phyloP scores from a whole-genome alignment of 2,113 vertebrate species.

The Ceyx melanurus region DNA sequence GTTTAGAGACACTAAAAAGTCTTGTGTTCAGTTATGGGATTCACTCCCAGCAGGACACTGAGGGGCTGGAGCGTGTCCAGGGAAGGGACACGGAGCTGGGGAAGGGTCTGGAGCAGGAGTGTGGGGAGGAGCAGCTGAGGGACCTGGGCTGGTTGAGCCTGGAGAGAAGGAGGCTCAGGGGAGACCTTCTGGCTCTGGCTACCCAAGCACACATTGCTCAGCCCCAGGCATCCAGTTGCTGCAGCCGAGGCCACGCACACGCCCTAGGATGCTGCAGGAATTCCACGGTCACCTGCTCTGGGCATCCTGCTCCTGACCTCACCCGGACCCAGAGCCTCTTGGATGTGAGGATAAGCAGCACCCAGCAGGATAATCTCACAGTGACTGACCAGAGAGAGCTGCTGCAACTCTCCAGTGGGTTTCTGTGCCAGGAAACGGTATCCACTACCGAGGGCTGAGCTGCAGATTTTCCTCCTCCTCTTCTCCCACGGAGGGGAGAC shows the following conservation, averaged over 20 bases:
- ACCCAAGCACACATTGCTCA: rapidly evolving
- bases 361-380: background rate
- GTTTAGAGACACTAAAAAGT: background rate
- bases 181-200: background rate
- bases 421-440: background rate
- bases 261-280: background rate
- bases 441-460: background rate
- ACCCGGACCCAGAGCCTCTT: rapidly evolving
- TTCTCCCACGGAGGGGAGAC: rapidly evolving
- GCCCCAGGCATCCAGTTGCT: rapidly evolving
- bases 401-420: background rate
- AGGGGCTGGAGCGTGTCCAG: no score
- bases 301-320: background rate
- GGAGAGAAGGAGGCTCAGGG: no score
- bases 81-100: no score
- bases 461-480: background rate
- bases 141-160: no score
- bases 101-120: background rate
- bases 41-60: no score
- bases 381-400: background rate
- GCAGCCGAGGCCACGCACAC: rapidly evolving
- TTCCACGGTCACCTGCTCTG: background rate
- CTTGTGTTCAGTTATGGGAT: no score
- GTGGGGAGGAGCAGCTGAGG: no score
- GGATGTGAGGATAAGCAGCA: background rate